These are phyloP conservation scores for Rhagophthalmus giganteus DNA, from an alignment of 2,888 invertebrate species.

Conservation along the genomic window DNA sequence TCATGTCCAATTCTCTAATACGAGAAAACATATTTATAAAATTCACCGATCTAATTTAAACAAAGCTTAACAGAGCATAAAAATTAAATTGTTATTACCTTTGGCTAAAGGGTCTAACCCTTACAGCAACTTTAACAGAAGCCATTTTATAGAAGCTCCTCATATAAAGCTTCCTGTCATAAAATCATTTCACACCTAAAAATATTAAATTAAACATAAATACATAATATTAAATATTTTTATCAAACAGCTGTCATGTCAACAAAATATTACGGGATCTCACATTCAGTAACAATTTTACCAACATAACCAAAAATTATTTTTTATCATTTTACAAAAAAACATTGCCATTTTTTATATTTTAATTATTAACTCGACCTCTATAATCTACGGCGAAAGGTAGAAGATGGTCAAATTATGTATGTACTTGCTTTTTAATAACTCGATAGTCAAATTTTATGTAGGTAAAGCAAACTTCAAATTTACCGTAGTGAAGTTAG, in stretches of 20 bases:
- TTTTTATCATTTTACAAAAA: too few species aligned
- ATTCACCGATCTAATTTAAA: slow-evolving; percentile 20
- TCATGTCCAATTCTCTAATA: slow-evolving; percentile 82
- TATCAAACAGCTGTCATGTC: slow-evolving; percentile 2
- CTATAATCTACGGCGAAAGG: too few species aligned
- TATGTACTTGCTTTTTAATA: too few species aligned
- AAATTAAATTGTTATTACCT: slow-evolving; percentile 60
- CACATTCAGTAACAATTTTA: neutral
- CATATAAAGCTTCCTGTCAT: slow-evolving; percentile 5
- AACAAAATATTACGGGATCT: slow-evolving; percentile 10
- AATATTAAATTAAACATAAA: slow-evolving; percentile 11
- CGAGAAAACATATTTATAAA: slow-evolving; percentile 40
- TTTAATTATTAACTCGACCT: too few species aligned
- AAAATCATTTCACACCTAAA: slow-evolving; percentile 9
- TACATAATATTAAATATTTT: neutral
- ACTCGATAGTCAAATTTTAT: too few species aligned
- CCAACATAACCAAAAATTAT: neutral
- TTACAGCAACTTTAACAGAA: slow-evolving; percentile 88
- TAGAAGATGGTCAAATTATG: too few species aligned
- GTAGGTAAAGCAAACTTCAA: too few species aligned
- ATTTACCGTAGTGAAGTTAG: too few species aligned
- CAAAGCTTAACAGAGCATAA: slow-evolving; percentile 27
- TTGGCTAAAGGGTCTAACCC: slow-evolving; percentile 88
- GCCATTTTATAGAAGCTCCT: slow-evolving; percentile 68
- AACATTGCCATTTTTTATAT: neutral